These are phyloP conservation scores for Osmerus mordax DNA, from an alignment of 2,113 vertebrate genomes.

Conservation along the genomic window DNA sequence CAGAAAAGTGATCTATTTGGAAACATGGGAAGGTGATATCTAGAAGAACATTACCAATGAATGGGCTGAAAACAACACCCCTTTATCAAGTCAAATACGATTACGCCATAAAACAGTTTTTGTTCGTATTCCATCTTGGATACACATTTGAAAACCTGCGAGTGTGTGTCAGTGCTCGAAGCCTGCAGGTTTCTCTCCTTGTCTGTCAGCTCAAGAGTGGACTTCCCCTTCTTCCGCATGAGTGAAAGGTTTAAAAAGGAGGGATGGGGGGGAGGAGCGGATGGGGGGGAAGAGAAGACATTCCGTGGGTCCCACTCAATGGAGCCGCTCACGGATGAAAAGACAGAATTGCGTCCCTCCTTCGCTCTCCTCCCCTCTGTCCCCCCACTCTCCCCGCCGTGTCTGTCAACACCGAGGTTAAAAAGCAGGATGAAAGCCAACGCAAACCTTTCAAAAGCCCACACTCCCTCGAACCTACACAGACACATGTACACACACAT, in stretches of 20 bases:
- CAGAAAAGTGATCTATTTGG: no score
- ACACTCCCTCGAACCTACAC: conserved; percentile 4
- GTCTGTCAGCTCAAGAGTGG: conserved; percentile 23
- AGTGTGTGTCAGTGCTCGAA: conserved; percentile 20
- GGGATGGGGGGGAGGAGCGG: conserved; percentile 7
- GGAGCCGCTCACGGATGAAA: conserved; percentile 46
- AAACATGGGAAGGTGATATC: no score
- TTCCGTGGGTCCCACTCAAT: conserved; percentile 41
- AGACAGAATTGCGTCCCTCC: conserved; percentile 27
- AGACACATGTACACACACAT: conserved; percentile 22
- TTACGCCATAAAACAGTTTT: no score
- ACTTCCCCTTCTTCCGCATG: conserved; percentile 54
- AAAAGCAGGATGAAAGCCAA: conserved; percentile 42
- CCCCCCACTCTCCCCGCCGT: conserved; percentile 32
- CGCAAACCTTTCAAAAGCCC: neutral
- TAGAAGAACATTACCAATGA: no score
- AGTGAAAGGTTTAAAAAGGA: conserved; percentile 42
- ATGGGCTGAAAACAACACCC: no score
- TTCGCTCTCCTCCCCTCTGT: neutral
- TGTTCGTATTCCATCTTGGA: no score
- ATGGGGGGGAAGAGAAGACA: conserved; percentile 7
- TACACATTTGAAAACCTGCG: conserved; percentile 31
- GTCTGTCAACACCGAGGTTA: conserved; percentile 47
- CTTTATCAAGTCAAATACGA: no score
- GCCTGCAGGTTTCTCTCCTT: neutral